phyloP scores from a whole-genome alignment of 2,797 vertebrate genomes.

The Etheostoma nigrum region DNA sequence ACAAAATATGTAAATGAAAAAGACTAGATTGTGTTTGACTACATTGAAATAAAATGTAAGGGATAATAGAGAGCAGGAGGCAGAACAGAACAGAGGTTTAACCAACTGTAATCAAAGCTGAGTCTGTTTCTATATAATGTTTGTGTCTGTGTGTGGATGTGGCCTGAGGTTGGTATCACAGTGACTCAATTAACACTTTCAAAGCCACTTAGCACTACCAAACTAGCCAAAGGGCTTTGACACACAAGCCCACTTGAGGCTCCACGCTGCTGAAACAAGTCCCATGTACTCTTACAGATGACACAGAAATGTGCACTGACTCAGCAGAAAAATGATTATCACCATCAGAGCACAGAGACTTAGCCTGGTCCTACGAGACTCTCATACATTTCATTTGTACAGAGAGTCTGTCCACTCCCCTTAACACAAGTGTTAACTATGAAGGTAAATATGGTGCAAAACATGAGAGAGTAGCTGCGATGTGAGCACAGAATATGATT shows the following conservation, averaged over 20 bases:
- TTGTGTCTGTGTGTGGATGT: neutral
- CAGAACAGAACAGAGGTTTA: neutral
- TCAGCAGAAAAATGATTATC: slow-evolving; percentile 33
- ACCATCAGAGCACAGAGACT: slow-evolving; percentile 20
- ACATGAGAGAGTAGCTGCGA: too few relatives aligned
- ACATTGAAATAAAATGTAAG: neutral
- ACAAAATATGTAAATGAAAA: slow-evolving; percentile 2
- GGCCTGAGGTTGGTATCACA: slow-evolving; percentile 32
- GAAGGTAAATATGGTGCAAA: too few relatives aligned
- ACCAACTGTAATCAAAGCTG: neutral
- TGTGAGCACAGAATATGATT: too few relatives aligned
- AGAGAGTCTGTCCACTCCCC: too few relatives aligned
- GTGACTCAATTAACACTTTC: slow-evolving; percentile 53
- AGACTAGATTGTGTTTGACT: neutral
- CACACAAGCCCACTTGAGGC: slow-evolving; percentile 8
- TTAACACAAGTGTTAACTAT: too few relatives aligned
- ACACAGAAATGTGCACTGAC: slow-evolving; percentile 37
- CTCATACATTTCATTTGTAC: too few relatives aligned
- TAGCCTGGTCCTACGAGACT: too few relatives aligned
- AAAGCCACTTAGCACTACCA: slow-evolving; percentile 54
- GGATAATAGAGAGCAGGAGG: neutral
- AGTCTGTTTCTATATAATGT: neutral
- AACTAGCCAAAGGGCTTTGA: slow-evolving; percentile 29
- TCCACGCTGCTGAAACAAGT: slow-evolving; percentile 27
- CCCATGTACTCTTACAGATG: slow-evolving; percentile 48